Evolutionary conservation across 2,797 vertebrate genomes (phyloP).

Genomic region (Hyperoplus lanceolatus): DNA sequence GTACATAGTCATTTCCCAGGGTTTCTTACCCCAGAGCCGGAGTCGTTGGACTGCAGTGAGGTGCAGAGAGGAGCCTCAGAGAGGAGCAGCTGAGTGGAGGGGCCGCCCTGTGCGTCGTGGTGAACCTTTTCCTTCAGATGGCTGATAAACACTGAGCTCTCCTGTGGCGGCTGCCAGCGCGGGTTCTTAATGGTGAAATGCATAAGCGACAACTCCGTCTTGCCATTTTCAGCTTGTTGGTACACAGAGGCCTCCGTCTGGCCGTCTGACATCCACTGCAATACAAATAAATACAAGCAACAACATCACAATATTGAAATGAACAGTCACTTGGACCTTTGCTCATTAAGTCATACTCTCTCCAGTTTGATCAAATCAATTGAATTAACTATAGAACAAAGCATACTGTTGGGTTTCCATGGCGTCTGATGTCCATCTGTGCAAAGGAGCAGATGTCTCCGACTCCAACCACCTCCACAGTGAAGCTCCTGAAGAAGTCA

Average conservation of each 20-base stretch:
- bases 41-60: slow-evolving; percentile 87
- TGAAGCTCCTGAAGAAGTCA: slow-evolving; percentile 99
- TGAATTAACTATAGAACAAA: not conserved
- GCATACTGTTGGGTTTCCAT: slow-evolving; percentile 94
- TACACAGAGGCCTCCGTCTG: slow-evolving; percentile 98
- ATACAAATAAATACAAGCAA: not conserved
- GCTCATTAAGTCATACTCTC: not conserved
- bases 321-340: not conserved
- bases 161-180: slow-evolving; percentile 96
- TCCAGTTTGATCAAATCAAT: not conserved
- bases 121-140: slow-evolving; percentile 97
- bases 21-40: slow-evolving; percentile 80
- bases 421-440: slow-evolving; percentile 98
- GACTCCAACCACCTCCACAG: slow-evolving; percentile 96
- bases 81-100: slow-evolving; percentile 85
- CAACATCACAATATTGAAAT: not conserved
- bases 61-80: slow-evolving; percentile 88
- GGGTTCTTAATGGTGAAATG: slow-evolving; percentile 99
- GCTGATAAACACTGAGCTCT: slow-evolving; percentile 97
- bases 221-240: slow-evolving; percentile 98
- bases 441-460: slow-evolving; percentile 99
- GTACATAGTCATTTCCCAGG: not conserved
- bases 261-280: slow-evolving; percentile 96
- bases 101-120: slow-evolving; percentile 87
- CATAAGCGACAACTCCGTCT: slow-evolving; percentile 98